Base-by-base conservation (phyloP, 2,888 invertebrate species). In the Villa cingulata region DNA sequence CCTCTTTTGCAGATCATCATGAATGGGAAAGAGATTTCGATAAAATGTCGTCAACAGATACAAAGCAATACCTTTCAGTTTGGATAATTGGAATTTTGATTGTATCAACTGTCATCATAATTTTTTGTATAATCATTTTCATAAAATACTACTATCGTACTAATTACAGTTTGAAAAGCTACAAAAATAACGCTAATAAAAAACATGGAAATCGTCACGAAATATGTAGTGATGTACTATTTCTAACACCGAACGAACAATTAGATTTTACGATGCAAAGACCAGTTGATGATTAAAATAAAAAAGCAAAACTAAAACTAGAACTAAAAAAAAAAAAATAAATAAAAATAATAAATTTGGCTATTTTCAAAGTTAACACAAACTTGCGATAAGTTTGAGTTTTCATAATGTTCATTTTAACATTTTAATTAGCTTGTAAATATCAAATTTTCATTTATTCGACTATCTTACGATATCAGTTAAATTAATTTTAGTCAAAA, bases 171-270 rank as follows among this genome's bases (percentile, higher is more conserved):
- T 45, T 46, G 4, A 41, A 48, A 37, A 52, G 44, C 37, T 52
- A 52, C 42, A 52, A 50, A 39, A 50, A 43, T 23, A 50, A 52
- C 44, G 7, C 27, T 44, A 1, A 44, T 44, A 27, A 16, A 18
- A 14, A 43, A 45, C 4, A 41, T 41, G 16, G 29, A 44, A 10
- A 43, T 23, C 14, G 43, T 27, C 3, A 46, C 20, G 53, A 50
- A 29, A 52, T 54, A 40, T 54, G 52, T 37, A 53, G 54, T 38
- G 55, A 55, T 41, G 50, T 55, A 6, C 48, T 49, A 7, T 55
- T 48, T 45, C 46, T 55, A 36, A 53, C 54, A n/a, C 41, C 29
- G 5, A 52, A 53, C 20, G 55, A 54, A 37, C 47, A 53, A 17
- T 45, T 53, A 14, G 51, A 51, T 47, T 53, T 53, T 44, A 51